Conservation (phyloP, 2,113 vertebrate species). For the Forbesichthys papilliferus region DNA sequence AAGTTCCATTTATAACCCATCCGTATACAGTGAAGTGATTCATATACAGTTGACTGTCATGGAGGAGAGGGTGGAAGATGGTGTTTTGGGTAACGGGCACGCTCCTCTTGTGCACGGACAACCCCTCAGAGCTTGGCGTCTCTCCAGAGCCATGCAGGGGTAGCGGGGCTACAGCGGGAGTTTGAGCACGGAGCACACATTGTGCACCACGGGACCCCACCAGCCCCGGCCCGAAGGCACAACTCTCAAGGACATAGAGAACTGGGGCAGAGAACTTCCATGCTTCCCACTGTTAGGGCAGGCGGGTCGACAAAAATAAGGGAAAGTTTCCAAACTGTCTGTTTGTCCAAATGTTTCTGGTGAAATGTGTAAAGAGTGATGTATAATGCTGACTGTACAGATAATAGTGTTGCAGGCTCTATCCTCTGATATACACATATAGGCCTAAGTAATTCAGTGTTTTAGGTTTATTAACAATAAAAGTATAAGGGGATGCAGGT, state of each 20-base stretch:
- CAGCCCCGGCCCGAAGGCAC: conserved; percentile 77
- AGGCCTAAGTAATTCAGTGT: background rate
- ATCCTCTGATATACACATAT: too few species aligned
- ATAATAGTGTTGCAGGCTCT: too few species aligned
- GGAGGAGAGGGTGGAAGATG: conserved; percentile 45
- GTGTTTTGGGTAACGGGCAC: conserved; percentile 38
- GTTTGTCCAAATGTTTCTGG: conserved; percentile 32
- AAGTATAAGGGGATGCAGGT: background rate
- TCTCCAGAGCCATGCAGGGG: conserved; percentile 78
- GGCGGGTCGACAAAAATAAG: conserved; percentile 40
- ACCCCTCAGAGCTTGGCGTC: conserved; percentile 76
- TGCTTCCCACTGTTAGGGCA: conserved; percentile 69
- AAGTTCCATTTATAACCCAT: conserved; percentile 46
- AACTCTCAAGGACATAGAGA: conserved; percentile 82
- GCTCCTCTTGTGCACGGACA: conserved; percentile 46
- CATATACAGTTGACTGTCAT: conserved; percentile 48
- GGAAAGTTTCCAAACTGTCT: conserved; percentile 57
- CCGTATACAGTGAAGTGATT: conserved; percentile 59
- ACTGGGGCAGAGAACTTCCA: conserved; percentile 78
- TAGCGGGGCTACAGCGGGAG: conserved; percentile 69
- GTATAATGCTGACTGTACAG: too few species aligned
- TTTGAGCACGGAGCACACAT: conserved; percentile 76
- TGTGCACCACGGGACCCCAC: conserved; percentile 77
- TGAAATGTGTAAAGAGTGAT: conserved; percentile 8
- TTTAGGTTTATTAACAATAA: background rate